Base-by-base conservation (phyloP, 2,888 invertebrate genomes). In the Pseudococcus jackbeardsleyi region DNA sequence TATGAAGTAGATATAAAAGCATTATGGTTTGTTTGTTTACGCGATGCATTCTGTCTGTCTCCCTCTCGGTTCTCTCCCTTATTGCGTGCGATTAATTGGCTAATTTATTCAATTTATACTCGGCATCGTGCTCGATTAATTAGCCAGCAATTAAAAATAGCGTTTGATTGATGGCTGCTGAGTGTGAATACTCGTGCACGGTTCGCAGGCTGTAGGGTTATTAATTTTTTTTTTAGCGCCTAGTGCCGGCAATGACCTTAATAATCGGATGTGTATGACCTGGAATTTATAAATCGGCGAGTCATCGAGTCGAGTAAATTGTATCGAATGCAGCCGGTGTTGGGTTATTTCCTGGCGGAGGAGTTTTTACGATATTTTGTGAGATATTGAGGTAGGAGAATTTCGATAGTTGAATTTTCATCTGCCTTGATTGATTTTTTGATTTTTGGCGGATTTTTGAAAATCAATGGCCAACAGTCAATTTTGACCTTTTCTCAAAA, bases 31-130 rank as follows among this genome's bases (percentile, higher is more conserved):
- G n/a, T 59, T 59, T 59, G n/a, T 59, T n/a, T 59, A 59, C 59
- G n/a, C 26, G 68, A 72, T 33, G 68, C 26, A n/a, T 33, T 72
- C 5, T 17, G 12, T 59, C 9, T 59, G 7, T 5, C 19, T 59
- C 59, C 6, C 19, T 59, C 59, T 59, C 19, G 4, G n/a, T 8
- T 19, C 12, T 7, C 0, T 54, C 54, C 19, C 19, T 26, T 33
- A 72, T 33, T 33, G 68, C 33, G 68, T 33, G 68, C 33, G 33
- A 72, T 72, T 72, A 72, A 72, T 72, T 72, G 26, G 68, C 68
- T 72, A 72, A 72, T 72, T 72, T 72, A 72, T 72, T 72, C 68
- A 72, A 72, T 72, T 72, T 72, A 72, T 59, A 19, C 59, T 59
- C 59, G 59, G n/a, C 68, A 72, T 72, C 68, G 68, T 72, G 68